phyloP scores from a whole-genome alignment of 2,888 invertebrate species.

The Cantharis rustica region DNA sequence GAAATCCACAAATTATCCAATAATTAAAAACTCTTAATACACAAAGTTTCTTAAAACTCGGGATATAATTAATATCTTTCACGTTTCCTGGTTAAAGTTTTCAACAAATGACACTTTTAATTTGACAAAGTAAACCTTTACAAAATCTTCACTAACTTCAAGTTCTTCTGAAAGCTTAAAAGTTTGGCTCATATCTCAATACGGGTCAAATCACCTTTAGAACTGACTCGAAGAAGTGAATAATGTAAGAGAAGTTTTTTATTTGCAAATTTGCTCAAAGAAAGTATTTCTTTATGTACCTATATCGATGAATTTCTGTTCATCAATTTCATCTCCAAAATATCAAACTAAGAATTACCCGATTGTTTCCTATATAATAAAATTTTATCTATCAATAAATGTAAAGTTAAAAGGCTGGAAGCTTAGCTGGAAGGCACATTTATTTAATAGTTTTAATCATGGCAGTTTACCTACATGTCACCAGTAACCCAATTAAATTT shows the following conservation, averaged over 20 bases:
- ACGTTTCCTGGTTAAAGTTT: neutral
- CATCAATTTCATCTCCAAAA: neutral
- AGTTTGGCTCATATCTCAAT: neutral
- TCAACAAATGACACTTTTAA: neutral
- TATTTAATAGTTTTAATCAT: no score
- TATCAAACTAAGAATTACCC: neutral
- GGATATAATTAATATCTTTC: neutral
- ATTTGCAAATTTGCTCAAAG: neutral
- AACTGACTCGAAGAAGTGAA: neutral
- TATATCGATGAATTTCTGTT: neutral
- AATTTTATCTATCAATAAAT: neutral
- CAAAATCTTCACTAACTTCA: neutral
- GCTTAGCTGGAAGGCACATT: neutral
- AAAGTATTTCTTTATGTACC: neutral
- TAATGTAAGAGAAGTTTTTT: neutral
- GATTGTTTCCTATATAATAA: neutral
- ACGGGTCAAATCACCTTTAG: neutral
- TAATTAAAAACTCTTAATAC: no score
- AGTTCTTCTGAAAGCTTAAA: neutral
- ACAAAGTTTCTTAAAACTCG: neutral
- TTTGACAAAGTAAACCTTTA: neutral
- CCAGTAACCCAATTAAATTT: neutral
- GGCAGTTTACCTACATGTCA: no score
- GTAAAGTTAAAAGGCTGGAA: neutral
- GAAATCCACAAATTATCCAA: no score